phyloP scores from a whole-genome alignment of 1,140 invertebrate species.

The Aphelenchoides besseyi region DNA sequence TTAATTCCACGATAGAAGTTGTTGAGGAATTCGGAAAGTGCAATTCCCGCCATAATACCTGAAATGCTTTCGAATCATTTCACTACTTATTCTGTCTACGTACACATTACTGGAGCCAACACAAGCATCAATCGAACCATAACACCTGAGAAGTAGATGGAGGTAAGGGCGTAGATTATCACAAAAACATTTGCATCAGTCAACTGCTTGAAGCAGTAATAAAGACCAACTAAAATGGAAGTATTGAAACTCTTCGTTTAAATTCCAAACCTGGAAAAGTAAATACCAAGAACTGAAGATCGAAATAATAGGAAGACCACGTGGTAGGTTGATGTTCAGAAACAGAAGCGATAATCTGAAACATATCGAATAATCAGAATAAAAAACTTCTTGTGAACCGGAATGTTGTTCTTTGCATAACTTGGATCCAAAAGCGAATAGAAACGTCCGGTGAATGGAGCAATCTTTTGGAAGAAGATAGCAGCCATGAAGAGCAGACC shows the following conservation, averaged over 20 bases:
- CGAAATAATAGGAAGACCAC: constrained; percentile 85
- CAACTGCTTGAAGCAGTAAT: constrained; percentile 94
- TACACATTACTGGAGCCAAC: constrained; percentile 91
- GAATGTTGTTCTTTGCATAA: constrained; percentile 99
- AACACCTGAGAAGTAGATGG: constrained; percentile 94
- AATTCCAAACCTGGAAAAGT: constrained; percentile 75
- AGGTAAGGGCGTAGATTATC: constrained; percentile 89
- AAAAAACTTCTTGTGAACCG: constrained; percentile 43
- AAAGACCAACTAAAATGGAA: constrained; percentile 74
- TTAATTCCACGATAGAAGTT: constrained; percentile 35
- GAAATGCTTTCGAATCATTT: too few species aligned
- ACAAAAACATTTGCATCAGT: constrained; percentile 97
- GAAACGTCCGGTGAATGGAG: constrained; percentile 99
- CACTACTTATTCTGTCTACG: too few species aligned
- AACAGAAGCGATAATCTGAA: constrained; percentile 92
- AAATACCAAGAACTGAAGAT: constrained; percentile 89
- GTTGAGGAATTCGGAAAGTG: constrained; percentile 73
- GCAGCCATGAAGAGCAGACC: constrained; percentile 22
- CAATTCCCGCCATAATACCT: constrained; percentile 86
- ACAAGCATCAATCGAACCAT: constrained; percentile 98
- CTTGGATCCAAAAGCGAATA: constrained; percentile 99
- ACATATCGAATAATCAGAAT: constrained; percentile 83
- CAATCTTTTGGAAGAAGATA: constrained; percentile 68
- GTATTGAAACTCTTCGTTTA: neutral
- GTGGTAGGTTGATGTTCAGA: constrained; percentile 99